phyloP scores from a whole-genome alignment of 1,140 invertebrate species.

The Wiebesia pumilae region DNA sequence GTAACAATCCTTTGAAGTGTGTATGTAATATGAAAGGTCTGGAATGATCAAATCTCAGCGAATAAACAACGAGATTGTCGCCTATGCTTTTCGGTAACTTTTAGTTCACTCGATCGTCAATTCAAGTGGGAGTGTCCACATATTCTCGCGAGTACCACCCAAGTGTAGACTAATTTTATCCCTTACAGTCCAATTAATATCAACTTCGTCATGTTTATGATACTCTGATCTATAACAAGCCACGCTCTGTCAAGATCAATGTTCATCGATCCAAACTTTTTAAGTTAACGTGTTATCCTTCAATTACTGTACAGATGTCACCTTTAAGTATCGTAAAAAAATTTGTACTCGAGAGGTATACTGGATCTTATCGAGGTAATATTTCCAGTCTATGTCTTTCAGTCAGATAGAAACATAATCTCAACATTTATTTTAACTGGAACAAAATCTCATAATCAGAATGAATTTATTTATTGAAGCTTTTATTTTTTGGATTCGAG shows the following conservation, averaged over 20 bases:
- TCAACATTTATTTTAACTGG: no score
- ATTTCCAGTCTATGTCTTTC: no score
- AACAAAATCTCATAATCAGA: no score
- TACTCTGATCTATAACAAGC: not conserved
- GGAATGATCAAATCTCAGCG: no score
- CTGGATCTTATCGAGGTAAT: not conserved
- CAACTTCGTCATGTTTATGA: not conserved
- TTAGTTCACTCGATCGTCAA: not conserved
- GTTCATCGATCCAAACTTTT: not conserved
- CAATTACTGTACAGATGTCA: not conserved
- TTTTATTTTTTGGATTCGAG: no score
- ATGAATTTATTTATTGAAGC: no score
- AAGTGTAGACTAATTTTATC: constrained; percentile 1
- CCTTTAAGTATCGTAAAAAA: not conserved
- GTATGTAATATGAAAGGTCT: no score
- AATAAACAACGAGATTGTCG: no score
- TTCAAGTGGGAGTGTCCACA: not conserved
- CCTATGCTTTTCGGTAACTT: no score
- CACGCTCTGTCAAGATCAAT: constrained; percentile 14
- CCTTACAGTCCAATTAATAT: constrained; percentile 21
- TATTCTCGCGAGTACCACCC: no score
- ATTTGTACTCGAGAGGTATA: not conserved
- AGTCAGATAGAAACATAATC: no score
- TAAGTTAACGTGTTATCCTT: not conserved
- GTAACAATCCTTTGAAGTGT: no score